These are phyloP conservation scores for Caloenas nicobarica DNA, from an alignment of 2,113 vertebrate genomes.

Conservation along the genomic window DNA sequence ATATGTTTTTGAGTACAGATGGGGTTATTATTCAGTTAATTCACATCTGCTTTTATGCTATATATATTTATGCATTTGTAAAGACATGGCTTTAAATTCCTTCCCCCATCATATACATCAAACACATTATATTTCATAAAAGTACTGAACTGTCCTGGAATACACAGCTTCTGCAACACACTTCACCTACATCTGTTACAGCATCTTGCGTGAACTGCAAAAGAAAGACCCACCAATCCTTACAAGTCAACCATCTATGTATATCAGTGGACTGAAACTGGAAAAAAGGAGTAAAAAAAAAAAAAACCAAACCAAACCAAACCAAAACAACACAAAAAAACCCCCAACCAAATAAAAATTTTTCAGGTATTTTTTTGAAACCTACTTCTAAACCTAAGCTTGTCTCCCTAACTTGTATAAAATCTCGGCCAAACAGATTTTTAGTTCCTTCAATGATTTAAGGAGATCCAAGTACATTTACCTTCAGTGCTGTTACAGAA, in stretches of 20 bases:
- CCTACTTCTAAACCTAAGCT: background rate
- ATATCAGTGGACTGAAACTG: background rate
- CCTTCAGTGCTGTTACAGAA: background rate
- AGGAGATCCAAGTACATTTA: background rate
- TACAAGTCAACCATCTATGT: background rate
- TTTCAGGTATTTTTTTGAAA: background rate
- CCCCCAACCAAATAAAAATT: background rate
- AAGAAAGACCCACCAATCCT: background rate
- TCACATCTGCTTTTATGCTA: background rate
- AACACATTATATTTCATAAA: background rate
- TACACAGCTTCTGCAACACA: background rate
- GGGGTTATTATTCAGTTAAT: background rate
- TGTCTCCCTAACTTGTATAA: background rate
- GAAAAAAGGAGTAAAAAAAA: background rate
- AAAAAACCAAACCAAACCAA: too few species aligned
- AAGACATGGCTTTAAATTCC: background rate
- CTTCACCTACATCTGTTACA: background rate
- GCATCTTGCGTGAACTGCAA: too few species aligned
- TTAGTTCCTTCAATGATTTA: background rate
- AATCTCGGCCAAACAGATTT: background rate
- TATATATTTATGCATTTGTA: background rate
- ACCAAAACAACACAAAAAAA: background rate
- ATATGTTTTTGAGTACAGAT: background rate
- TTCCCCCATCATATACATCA: background rate
- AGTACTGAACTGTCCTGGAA: background rate